These are phyloP conservation scores for Drosophila yooni DNA, from an alignment of 2,888 invertebrate species.

Conservation along the genomic window DNA sequence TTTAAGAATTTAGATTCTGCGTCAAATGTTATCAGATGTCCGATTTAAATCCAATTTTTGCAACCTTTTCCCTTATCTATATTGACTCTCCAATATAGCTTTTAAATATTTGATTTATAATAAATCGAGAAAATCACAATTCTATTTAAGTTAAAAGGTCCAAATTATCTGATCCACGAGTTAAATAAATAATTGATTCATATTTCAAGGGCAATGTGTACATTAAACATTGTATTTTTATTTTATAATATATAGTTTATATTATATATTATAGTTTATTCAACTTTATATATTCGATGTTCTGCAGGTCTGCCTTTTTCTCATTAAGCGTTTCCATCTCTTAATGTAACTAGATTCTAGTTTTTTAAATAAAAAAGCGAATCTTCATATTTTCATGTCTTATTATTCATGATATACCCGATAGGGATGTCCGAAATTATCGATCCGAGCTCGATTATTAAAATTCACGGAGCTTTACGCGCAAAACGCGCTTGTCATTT, in stretches of 20 bases:
- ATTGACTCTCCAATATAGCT: background rate
- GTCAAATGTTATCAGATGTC: background rate
- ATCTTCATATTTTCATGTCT: background rate
- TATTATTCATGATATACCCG: background rate
- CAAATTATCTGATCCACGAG: background rate
- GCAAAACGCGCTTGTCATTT: conserved; percentile 1
- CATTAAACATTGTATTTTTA: background rate
- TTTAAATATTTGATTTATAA: background rate
- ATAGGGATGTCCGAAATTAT: background rate
- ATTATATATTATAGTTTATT: background rate
- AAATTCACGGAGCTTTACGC: background rate
- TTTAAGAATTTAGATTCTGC: background rate
- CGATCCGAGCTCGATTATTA: background rate
- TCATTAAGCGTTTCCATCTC: background rate
- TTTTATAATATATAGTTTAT: background rate
- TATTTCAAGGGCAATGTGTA: background rate
- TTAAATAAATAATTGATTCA: background rate
- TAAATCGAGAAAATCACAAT: background rate
- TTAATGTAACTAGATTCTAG: background rate
- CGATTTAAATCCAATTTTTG: background rate
- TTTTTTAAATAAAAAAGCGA: background rate
- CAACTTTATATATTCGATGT: background rate
- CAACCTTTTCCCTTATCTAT: background rate
- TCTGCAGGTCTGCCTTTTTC: too few relatives aligned
- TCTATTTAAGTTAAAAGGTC: background rate